Evolutionary conservation across 2,797 vertebrate species (phyloP), one percentile per base, ranked within the genome.

Genomic region (Mionectes olivaceus): DNA sequence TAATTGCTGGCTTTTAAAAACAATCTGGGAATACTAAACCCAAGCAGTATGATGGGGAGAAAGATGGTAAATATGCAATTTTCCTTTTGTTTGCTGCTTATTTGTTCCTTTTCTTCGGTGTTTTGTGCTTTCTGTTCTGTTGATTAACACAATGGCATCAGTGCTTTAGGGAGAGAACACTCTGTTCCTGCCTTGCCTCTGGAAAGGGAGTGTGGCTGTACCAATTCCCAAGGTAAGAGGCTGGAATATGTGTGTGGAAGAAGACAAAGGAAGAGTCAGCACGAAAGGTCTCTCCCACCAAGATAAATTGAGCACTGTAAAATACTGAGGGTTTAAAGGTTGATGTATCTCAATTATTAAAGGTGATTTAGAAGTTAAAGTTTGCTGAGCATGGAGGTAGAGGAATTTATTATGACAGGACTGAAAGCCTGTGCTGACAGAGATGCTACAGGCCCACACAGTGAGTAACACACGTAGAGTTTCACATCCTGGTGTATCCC

Each of bases 201-300:
- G 71, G 39, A 37, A 77, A 23, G 7, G 37, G 46, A 24, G n/a
- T 39, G 24, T n/a, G 52, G 15, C 60, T 53, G 1, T 1, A 2
- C 4, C 12, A 64, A 1, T 3, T 25, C 78, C 79, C 24, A 7
- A 19, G 33, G 43, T 2, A 27, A 44, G 65, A 81, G 43, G 41
- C 19, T 70, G 87, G 9, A 71, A 33, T 4, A 2, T 0, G 33
- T 9, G 2, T 2, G 2, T 17, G 84, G 70, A 46, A 49, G 50
- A 22, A 41, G n/a, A 21, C 15, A n/a, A 23, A 21, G 39, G 50
- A 60, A 24, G 7, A 81, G 25, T 12, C 46, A 49, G 28, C 47
- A 12, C 0, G 1, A 47, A 41, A 60, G 30, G 17, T 10, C 19
- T 44, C 28, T 52, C 22, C n/a, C 64, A 44, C 0, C 4, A 37